These are phyloP conservation scores for Alligator sinensis DNA, from an alignment of 2,113 vertebrate genomes.

Conservation along the genomic window DNA sequence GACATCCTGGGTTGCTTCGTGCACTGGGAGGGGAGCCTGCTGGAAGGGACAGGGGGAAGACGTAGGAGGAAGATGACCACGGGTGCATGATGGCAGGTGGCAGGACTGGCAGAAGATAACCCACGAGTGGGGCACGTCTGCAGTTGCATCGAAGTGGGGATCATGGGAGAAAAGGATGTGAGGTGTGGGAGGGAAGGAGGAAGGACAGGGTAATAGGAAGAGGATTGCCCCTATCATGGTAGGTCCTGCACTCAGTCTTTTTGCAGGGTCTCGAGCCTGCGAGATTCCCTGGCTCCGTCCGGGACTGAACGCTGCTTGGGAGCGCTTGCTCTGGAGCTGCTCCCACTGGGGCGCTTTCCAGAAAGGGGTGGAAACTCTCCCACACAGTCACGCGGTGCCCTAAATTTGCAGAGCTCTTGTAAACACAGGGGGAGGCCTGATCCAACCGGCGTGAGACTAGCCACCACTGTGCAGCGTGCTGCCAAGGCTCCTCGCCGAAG, in stretches of 20 bases:
- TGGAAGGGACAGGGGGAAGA: neutral
- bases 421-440: too few relatives aligned
- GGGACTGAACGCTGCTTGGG: neutral
- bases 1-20: neutral
- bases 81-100: neutral
- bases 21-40: neutral
- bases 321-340: neutral
- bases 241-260: too few relatives aligned
- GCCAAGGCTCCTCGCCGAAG: neutral
- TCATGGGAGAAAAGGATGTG: neutral
- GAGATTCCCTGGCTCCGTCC: too few relatives aligned
- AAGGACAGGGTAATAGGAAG: neutral
- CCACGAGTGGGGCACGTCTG: neutral
- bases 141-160: too few relatives aligned
- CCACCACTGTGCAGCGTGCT: too few relatives aligned
- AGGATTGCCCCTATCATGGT: neutral
- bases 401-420: neutral
- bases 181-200: neutral
- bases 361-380: neutral
- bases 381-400: neutral
- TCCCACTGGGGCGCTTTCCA: slow-evolving; percentile 10
- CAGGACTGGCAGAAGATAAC: neutral
- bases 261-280: too few relatives aligned
- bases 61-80: neutral
- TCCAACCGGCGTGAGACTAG: too few relatives aligned